A percentile compares a stretch with the other conserved stretches of the same genome.
phyloP scores from a whole-genome alignment of 2,113 vertebrate species.

The Microtus oregoni region DNA sequence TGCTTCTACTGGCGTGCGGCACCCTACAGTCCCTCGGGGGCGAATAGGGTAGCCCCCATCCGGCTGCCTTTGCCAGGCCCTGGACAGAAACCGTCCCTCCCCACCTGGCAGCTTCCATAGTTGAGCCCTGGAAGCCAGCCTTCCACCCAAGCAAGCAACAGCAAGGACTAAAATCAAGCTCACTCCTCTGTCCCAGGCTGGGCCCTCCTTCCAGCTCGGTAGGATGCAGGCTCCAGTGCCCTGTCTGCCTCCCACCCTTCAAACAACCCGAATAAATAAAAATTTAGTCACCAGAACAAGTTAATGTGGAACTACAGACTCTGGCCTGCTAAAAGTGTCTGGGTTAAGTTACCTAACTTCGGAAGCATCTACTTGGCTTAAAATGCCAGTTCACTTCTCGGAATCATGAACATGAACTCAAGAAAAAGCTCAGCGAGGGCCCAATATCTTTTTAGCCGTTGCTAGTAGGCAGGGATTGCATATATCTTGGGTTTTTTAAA shows the following conservation, averaged over 20 bases:
- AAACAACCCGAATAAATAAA: background rate
- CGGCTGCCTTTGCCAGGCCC: background rate
- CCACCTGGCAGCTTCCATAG: background rate
- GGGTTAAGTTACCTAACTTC: background rate
- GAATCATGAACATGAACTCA: background rate
- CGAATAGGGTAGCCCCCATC: background rate
- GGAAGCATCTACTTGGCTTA: background rate
- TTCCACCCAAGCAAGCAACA: background rate
- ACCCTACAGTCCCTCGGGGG: background rate
- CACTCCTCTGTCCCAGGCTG: background rate
- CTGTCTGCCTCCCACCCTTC: background rate
- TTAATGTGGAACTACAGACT: background rate
- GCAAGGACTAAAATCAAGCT: background rate
- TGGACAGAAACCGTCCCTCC: no score
- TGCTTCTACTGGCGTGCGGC: no score
- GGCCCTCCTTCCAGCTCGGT: background rate
- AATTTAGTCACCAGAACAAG: background rate
- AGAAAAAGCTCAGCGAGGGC: background rate
- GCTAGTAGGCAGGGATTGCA: background rate
- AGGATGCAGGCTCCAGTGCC: background rate
- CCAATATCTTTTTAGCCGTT: background rate
- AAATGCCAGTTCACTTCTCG: background rate
- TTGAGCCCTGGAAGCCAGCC: background rate
- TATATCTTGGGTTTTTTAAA: background rate
- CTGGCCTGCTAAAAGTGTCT: background rate